These are phyloP conservation scores for Drosophila punjabiensis DNA, from an alignment of 1,140 invertebrate genomes.

Conservation along the genomic window DNA sequence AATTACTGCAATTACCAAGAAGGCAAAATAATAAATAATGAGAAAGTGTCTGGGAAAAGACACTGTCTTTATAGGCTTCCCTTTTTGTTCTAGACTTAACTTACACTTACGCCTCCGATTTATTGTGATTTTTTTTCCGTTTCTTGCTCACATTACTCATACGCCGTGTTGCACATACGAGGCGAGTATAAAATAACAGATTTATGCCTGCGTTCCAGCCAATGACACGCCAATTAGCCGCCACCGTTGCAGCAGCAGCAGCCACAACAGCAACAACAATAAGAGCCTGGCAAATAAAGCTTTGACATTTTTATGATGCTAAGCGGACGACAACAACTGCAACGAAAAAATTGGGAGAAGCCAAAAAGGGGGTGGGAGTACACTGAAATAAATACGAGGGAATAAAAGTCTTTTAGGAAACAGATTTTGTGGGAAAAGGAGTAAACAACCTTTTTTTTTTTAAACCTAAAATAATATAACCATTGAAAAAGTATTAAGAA, in stretches of 20 bases:
- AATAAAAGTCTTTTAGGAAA: accelerated
- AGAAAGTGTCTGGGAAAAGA: background rate
- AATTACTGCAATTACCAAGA: slow-evolving; percentile 11
- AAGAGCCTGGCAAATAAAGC: slow-evolving; percentile 78
- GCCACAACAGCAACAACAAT: slow-evolving; percentile 32
- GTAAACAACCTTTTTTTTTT: background rate
- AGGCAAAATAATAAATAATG: background rate
- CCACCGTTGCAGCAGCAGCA: slow-evolving; percentile 25
- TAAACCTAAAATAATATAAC: too few relatives aligned
- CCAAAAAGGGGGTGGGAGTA: background rate
- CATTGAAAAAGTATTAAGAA: too few relatives aligned
- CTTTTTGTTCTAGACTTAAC: slow-evolving; percentile 7
- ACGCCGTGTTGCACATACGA: slow-evolving; percentile 71
- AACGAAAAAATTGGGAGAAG: slow-evolving; percentile 9
- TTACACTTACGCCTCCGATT: slow-evolving; percentile 7
- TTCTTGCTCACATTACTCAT: slow-evolving; percentile 75
- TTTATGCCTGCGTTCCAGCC: slow-evolving; percentile 79
- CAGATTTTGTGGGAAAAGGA: accelerated
- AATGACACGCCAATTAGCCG: slow-evolving; percentile 84
- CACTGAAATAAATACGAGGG: background rate
- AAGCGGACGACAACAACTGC: slow-evolving; percentile 53
- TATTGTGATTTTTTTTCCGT: slow-evolving; percentile 27
- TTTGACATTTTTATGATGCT: slow-evolving; percentile 85
- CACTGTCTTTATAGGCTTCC: background rate
- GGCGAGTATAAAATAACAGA: slow-evolving; percentile 81